Evolutionary conservation across 2,113 vertebrate species (phyloP).

Genomic region (Brachypodius melanocephalos): DNA sequence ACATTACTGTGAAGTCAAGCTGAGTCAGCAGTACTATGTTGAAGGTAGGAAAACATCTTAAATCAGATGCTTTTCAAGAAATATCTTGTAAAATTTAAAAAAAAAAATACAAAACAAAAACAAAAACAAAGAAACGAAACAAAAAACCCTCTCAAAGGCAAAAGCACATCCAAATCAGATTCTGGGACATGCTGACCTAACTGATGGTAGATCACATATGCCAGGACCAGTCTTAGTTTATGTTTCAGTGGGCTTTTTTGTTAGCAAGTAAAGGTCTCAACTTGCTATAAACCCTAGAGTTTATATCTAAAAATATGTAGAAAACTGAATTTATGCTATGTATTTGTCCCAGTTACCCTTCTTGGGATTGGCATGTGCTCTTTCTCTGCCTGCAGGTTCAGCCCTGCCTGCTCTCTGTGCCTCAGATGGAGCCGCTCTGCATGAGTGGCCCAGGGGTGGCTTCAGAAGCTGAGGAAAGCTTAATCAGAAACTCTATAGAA

Average conservation of each 20-base stretch:
- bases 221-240: background rate
- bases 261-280: background rate
- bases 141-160: background rate
- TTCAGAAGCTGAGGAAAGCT: background rate
- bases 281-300: background rate
- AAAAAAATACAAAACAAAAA: background rate
- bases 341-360: background rate
- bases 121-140: too few species aligned
- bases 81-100: background rate
- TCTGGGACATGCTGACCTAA: background rate
- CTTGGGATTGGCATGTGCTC: background rate
- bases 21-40: conserved; percentile 72
- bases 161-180: background rate
- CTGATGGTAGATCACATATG: background rate
- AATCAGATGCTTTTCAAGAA: background rate
- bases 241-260: background rate
- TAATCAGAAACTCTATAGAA: background rate
- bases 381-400: background rate
- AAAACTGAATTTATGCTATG: background rate
- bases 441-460: background rate
- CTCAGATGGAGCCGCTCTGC: background rate
- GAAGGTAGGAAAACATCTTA: conserved; percentile 74
- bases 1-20: conserved; percentile 77
- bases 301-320: background rate
- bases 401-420: background rate